Conservation (phyloP, 2,113 vertebrate genomes). For the Neolamprologus sp. region DNA sequence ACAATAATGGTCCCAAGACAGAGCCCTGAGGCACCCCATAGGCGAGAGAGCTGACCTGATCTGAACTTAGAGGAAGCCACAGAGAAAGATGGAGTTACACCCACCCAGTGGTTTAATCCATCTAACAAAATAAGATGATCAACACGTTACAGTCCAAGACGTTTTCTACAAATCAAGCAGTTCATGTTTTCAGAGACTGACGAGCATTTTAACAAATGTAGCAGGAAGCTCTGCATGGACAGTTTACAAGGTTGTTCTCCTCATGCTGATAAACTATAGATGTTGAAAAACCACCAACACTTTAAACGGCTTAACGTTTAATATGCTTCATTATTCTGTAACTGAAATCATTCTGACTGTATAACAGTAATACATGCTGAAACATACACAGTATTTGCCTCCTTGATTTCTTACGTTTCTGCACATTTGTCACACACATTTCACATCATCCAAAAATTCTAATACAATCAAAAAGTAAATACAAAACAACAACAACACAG, state of each 20-base stretch:
- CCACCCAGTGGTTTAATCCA: neutral
- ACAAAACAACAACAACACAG: neutral
- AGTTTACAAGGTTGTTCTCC: fast-evolving
- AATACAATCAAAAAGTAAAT: neutral
- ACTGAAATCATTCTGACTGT: neutral
- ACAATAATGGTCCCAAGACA: fast-evolving
- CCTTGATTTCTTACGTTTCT: neutral
- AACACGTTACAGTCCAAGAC: neutral
- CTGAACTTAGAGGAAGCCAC: neutral
- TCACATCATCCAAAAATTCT: neutral
- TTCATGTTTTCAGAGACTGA: neutral
- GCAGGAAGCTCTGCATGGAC: neutral
- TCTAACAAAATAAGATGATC: neutral
- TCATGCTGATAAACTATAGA: neutral
- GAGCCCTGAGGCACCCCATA: neutral
- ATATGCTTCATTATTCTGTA: neutral
- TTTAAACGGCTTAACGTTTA: neutral
- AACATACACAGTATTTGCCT: neutral
- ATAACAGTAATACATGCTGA: neutral
- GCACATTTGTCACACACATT: neutral
- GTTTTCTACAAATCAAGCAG: neutral
- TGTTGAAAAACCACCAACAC: neutral
- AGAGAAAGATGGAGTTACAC: neutral
- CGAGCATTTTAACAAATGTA: neutral
- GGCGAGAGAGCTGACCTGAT: neutral